Evolutionary conservation across 1,140 invertebrate species (phyloP).

Genomic region (Scaptodrosophila lebanonensis): DNA sequence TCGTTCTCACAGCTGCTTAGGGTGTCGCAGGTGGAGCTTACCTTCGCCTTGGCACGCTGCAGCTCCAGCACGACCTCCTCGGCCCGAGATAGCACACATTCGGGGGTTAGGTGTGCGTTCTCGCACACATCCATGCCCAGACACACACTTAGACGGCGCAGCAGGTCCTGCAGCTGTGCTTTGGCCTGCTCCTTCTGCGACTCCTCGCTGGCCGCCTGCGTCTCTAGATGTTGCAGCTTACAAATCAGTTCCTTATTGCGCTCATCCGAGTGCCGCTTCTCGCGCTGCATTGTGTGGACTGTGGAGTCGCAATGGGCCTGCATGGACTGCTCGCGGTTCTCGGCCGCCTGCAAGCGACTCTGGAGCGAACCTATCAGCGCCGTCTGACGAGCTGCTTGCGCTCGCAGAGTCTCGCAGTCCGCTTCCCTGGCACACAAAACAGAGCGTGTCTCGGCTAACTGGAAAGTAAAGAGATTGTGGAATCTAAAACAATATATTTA

Average conservation of each 20-base stretch:
- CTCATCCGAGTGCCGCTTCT: conserved; percentile 86
- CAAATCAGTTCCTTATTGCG: conserved; percentile 86
- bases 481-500: no score
- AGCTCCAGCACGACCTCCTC: conserved; percentile 85
- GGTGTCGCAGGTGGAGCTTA: conserved; percentile 70
- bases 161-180: conserved; percentile 83
- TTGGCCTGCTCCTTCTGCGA: conserved; percentile 82
- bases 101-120: conserved; percentile 80
- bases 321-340: conserved; percentile 84
- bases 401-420: conserved; percentile 79
- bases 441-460: conserved; percentile 60
- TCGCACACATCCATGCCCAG: conserved; percentile 83
- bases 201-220: conserved; percentile 83
- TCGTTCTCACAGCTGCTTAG: conserved; percentile 71
- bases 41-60: conserved; percentile 79
- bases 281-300: conserved; percentile 84
- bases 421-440: conserved; percentile 54
- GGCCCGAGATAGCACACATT: conserved; percentile 84
- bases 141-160: conserved; percentile 82
- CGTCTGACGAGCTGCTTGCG: conserved; percentile 88
- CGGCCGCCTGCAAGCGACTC: conserved; percentile 87
- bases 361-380: conserved; percentile 87
- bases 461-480: not conserved
- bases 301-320: conserved; percentile 84
- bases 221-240: conserved; percentile 84